Conservation (phyloP, 1,140 invertebrate species). For the Philopotamus ludificatus region DNA sequence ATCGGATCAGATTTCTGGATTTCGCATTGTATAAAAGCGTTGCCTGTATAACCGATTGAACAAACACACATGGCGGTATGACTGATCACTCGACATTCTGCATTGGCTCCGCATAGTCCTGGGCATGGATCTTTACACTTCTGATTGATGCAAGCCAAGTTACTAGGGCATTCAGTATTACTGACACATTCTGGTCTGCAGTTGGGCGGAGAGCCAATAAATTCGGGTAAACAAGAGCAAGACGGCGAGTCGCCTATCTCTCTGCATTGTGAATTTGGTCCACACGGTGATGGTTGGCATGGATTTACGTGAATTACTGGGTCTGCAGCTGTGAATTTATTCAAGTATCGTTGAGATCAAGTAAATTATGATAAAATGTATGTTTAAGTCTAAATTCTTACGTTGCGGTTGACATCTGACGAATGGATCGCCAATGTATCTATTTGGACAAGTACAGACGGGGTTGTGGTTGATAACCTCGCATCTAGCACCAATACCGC, state of each 20-base stretch:
- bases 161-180: constrained; percentile 64
- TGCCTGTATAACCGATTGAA: constrained; percentile 63
- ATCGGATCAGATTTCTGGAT: constrained; percentile 42
- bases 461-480: constrained; percentile 60
- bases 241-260: constrained; percentile 58
- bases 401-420: constrained; percentile 56
- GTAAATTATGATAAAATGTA: constrained; percentile 43
- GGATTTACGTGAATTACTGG: constrained; percentile 55
- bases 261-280: constrained; percentile 70
- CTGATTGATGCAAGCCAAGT: constrained; percentile 62
- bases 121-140: constrained; percentile 72
- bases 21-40: constrained; percentile 65
- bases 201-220: constrained; percentile 65
- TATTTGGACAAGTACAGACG: constrained; percentile 57
- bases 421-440: constrained; percentile 62
- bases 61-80: constrained; percentile 75
- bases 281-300: constrained; percentile 75
- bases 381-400: no score
- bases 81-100: constrained; percentile 71
- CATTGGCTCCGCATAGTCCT: constrained; percentile 71
- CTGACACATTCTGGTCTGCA: constrained; percentile 67
- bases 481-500: constrained; percentile 61
- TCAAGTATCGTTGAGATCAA: no score
- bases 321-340: no score
- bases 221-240: constrained; percentile 63